Evolutionary conservation across 2,888 invertebrate genomes (phyloP), one percentile per base, ranked within the genome.

Genomic region (Rotaria magnacalcarata): DNA sequence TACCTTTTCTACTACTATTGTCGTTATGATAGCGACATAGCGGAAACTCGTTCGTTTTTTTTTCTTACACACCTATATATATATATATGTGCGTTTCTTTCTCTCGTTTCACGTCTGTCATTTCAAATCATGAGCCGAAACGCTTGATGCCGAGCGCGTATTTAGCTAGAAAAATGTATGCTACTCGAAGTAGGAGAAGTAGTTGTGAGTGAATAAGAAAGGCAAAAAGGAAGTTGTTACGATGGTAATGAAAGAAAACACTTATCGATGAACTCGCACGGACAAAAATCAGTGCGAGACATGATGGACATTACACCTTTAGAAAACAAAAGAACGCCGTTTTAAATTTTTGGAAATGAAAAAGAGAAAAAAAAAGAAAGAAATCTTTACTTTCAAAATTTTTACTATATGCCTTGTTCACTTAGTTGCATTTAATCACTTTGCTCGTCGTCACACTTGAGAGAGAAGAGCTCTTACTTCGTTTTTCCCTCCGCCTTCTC

Each of bases 121-220:
- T 67, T 67, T 67, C 67, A 67, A 67, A 67, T 67, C 67, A 67
- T 67, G 67, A 41, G 67, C 67, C 67, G 67, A 67, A 67, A 67
- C 67, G 67, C 34, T 67, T 67, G 67, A 67, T 67, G 67, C 67
- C 67, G 67, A 34, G 67, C 67, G 67, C 34, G 67, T 34, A 34
- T 34, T 34, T 67, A 34, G 67, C 34, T 34, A 67, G 27, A 67
- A 34, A 67, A 67, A 19, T 67, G 10, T 34, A 67, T 67, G 27
- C 67, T 67, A 34, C 67, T 67, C 16, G 34, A 34, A 67, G 67
- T 67, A 67, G 60, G 27, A 60, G 34, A 1, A 34, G 67, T 67
- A 67, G 34, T 67, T 67, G 41, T 34, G 67, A 67, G 6, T 67
- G 67, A 67, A 67, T 67, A 67, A 67, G 67, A 67, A 67, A 67